Evolutionary conservation across 1,140 invertebrate species (phyloP), one percentile per base, ranked within the genome.

Genomic region (Babylonia areolata): DNA sequence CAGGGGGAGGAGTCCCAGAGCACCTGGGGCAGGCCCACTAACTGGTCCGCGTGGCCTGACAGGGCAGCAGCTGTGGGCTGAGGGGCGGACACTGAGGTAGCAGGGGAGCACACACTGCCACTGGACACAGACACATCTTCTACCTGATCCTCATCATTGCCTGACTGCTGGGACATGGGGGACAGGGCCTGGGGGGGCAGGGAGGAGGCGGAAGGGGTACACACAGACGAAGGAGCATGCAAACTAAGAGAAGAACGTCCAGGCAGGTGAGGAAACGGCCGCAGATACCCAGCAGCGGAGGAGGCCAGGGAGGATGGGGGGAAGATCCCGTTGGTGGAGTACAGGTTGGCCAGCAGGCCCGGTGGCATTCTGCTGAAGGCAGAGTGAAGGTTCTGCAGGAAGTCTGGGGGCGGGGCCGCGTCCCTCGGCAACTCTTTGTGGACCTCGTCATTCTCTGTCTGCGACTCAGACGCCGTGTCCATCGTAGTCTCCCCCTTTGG

Each of bases 11-110:
- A 75, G 42, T 86, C 86, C 91, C 91, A 92, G 80, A 89, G 89
- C 12, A 92, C 90, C 37, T 89, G 84, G 15, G 91, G 91, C 75
- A 77, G 89, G 40, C 91, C 91, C 11, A 91, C 88, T 23, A 92
- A 82, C 23, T 35, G 85, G 37, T 91, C 90, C 73, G 69, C 85
- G 17, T 88, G 85, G 51, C 78, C 77, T 33, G 87, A 78, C 39
- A 87, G 87, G 20, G 85, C 81, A 15, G 90, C 23, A 33, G 81
- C 88, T 15, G 88, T 75, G 17, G 89, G 86, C 58, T 51, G 79
- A 85, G 86, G 87, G 37, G 85, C 69, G 28, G 90, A 85, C 28
- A 86, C 83, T 85, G 88, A 51, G 81, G 81, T n/a, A 85, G 71
- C n/a, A 75, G 78, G 35, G 54, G 86, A 73, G 73, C 31, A 31